Conservation (phyloP, 1,140 invertebrate genomes). For the Harlomillsia oculata region DNA sequence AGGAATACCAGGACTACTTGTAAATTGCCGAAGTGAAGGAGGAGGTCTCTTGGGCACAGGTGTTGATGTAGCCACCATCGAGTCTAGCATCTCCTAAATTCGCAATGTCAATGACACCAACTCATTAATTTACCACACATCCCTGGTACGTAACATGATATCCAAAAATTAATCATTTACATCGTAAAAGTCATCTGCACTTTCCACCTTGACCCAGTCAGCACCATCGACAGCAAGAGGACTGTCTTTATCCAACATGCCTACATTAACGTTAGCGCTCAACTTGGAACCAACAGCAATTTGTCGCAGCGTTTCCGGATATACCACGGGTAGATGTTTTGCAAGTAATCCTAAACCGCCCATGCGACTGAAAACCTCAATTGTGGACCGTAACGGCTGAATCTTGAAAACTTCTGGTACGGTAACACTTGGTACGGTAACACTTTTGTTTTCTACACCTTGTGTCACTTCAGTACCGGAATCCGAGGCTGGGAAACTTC, state of each 20-base stretch:
- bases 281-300: conserved; percentile 30
- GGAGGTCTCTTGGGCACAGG: conserved; percentile 28
- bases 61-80: conserved; percentile 28
- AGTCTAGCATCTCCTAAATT: conserved; percentile 33
- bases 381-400: conserved; percentile 49
- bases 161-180: conserved; percentile 38
- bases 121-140: background rate
- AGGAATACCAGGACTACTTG: conserved; percentile 53
- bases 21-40: conserved; percentile 20
- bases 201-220: conserved; percentile 72
- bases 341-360: conserved; percentile 80
- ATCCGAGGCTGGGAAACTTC: conserved; percentile 3
- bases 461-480: background rate
- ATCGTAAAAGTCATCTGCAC: conserved; percentile 60
- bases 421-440: background rate
- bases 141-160: background rate
- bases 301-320: conserved; percentile 60
- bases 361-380: conserved; percentile 71
- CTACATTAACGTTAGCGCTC: conserved; percentile 13
- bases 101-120: background rate
- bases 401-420: conserved; percentile 31
- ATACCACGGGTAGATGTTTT: conserved; percentile 71
- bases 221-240: conserved; percentile 47
- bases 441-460: conserved; percentile 1
- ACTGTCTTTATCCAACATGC: conserved; percentile 29